These are phyloP conservation scores for Sardinella longiceps DNA, from an alignment of 2,797 vertebrate genomes.

Conservation along the genomic window DNA sequence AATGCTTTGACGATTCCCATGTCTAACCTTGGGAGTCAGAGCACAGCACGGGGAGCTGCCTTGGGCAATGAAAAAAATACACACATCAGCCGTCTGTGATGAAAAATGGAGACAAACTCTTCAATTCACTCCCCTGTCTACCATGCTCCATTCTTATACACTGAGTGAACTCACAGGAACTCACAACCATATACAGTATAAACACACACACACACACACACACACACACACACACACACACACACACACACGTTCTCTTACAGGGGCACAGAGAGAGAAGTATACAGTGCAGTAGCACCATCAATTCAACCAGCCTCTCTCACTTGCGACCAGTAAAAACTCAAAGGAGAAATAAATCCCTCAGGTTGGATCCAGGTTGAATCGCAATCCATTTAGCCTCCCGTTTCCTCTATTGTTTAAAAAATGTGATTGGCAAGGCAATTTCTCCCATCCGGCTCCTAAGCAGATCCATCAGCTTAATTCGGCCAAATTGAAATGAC, in stretches of 20 bases:
- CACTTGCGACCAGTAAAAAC: constrained; percentile 60
- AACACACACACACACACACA: constrained; percentile 27
- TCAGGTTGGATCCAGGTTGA: constrained; percentile 76
- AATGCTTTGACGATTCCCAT: constrained; percentile 12
- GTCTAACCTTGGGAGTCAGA: constrained; percentile 41
- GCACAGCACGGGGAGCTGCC: constrained; percentile 56
- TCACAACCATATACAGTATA: constrained; percentile 44
- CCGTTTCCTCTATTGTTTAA: constrained; percentile 75
- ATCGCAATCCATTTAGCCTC: constrained; percentile 76
- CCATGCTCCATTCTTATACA: constrained; percentile 43
- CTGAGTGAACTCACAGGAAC: constrained; percentile 42
- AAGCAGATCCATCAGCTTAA: constrained; percentile 79
- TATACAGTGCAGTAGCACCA: constrained; percentile 51
- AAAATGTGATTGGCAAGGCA: constrained; percentile 79
- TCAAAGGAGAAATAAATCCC: constrained; percentile 80
- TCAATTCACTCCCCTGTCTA: constrained; percentile 60
- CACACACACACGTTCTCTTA: background rate
- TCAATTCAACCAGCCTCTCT: background rate
- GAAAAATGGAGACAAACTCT: constrained; percentile 66
- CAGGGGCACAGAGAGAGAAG: constrained; percentile 57
- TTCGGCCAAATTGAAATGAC: constrained; percentile 78
- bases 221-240: constrained; percentile 53
- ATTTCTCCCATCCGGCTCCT: constrained; percentile 77
- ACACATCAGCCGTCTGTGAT: constrained; percentile 59
- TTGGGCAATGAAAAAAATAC: constrained; percentile 51